Conservation (phyloP, 2,113 vertebrate species). For the Martes martes region DNA sequence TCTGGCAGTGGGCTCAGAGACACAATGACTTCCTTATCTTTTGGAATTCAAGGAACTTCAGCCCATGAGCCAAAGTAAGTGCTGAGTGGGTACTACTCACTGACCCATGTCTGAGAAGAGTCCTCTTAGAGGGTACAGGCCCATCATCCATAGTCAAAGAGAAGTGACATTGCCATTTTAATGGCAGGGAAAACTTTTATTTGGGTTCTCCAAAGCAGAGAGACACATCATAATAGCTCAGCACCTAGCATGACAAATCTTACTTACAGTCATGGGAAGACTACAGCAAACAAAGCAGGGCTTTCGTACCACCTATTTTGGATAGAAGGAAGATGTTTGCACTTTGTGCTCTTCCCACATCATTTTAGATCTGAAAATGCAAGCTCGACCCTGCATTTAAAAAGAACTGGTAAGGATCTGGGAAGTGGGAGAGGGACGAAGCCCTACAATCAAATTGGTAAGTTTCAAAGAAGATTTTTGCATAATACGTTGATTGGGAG, state of each 20-base stretch:
- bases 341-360: not conserved
- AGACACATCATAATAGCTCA: not conserved
- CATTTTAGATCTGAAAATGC: slow-evolving; percentile 22
- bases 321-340: not conserved
- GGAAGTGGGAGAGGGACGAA: not conserved
- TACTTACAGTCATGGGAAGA: not conserved
- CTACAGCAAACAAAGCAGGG: not conserved
- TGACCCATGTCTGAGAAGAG: slow-evolving; percentile 53
- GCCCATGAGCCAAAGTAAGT: slow-evolving; percentile 40
- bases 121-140: not conserved
- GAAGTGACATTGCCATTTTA: slow-evolving; percentile 35
- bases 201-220: not conserved
- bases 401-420: not conserved
- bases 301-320: not conserved
- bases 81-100: slow-evolving; percentile 51
- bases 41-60: slow-evolving; percentile 64
- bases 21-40: slow-evolving; percentile 48
- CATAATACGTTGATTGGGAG: not conserved
- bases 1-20: slow-evolving; percentile 35
- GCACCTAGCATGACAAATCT: not conserved
- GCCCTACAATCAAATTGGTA: not conserved
- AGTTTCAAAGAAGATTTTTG: slow-evolving; percentile 18
- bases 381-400: not conserved
- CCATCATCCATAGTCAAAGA: slow-evolving; percentile 32
- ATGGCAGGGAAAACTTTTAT: slow-evolving; percentile 17